These are phyloP conservation scores for Temnothorax curvispinosus DNA, from an alignment of 1,140 invertebrate genomes.

Conservation along the genomic window DNA sequence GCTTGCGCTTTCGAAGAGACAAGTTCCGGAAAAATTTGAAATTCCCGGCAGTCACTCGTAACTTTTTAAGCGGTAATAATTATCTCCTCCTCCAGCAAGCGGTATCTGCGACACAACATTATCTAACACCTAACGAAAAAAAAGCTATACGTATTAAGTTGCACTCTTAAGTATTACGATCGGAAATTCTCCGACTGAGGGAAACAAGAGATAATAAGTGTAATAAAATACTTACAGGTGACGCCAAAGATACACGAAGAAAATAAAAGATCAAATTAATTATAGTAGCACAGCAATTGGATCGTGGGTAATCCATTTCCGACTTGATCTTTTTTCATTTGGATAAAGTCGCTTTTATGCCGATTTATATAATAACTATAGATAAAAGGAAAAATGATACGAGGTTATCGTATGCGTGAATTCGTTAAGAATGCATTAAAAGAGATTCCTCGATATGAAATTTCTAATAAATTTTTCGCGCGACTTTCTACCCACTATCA, in stretches of 20 bases:
- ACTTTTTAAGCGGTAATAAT: slow-evolving; percentile 60
- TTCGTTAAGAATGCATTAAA: neutral
- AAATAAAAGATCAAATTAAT: slow-evolving; percentile 39
- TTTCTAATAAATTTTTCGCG: neutral
- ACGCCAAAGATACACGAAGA: neutral
- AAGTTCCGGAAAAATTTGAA: slow-evolving; percentile 46
- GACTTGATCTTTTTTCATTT: neutral
- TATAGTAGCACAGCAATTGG: slow-evolving; percentile 20
- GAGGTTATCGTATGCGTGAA: neutral
- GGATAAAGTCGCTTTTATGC: neutral
- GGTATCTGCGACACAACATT: slow-evolving; percentile 21
- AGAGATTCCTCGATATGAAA: neutral
- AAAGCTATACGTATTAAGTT: slow-evolving; percentile 11
- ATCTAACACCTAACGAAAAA: slow-evolving; percentile 31
- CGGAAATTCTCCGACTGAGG: neutral
- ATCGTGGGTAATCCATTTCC: slow-evolving; percentile 15
- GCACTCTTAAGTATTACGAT: slow-evolving; percentile 6
- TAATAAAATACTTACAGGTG: slow-evolving; percentile 25
- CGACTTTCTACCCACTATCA: slow-evolving; percentile 15
- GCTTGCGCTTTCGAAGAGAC: slow-evolving; percentile 35
- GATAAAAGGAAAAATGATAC: neutral
- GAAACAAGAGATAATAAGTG: neutral
- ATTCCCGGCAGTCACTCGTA: slow-evolving; percentile 41
- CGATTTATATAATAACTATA: neutral
- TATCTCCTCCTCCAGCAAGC: slow-evolving; percentile 56